Evolutionary conservation across 2,797 vertebrate species (phyloP).

Genomic region (Chiroxiphia lanceolata): DNA sequence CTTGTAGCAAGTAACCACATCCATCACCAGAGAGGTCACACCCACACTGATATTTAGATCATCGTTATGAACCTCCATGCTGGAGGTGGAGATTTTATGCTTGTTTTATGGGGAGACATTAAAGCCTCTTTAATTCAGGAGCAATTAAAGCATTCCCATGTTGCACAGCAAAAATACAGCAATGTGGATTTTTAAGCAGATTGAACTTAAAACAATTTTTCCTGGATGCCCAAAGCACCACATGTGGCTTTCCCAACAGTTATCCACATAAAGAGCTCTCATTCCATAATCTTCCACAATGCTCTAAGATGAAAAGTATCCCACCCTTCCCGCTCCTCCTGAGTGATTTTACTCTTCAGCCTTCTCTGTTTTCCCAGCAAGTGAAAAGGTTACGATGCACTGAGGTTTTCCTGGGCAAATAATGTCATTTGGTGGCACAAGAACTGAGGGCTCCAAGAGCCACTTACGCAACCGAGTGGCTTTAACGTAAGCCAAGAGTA

Average conservation of each 20-base stretch:
- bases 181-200: neutral
- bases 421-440: neutral
- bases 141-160: neutral
- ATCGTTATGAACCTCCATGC: rapidly evolving
- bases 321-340: neutral
- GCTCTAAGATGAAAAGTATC: neutral
- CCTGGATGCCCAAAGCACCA: neutral
- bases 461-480: neutral
- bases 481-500: neutral
- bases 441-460: neutral
- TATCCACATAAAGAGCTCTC: neutral
- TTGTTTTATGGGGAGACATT: neutral
- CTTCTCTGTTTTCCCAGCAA: neutral
- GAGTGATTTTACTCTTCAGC: neutral
- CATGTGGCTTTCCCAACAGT: neutral
- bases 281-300: neutral
- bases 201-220: neutral
- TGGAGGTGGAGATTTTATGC: neutral
- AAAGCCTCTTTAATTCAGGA: neutral
- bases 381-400: neutral
- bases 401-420: neutral
- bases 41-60: neutral
- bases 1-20: rapidly evolving
- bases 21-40: rapidly evolving
- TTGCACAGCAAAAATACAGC: neutral